phyloP scores from a whole-genome alignment of 1,140 invertebrate species.

The Vanessa atalanta region DNA sequence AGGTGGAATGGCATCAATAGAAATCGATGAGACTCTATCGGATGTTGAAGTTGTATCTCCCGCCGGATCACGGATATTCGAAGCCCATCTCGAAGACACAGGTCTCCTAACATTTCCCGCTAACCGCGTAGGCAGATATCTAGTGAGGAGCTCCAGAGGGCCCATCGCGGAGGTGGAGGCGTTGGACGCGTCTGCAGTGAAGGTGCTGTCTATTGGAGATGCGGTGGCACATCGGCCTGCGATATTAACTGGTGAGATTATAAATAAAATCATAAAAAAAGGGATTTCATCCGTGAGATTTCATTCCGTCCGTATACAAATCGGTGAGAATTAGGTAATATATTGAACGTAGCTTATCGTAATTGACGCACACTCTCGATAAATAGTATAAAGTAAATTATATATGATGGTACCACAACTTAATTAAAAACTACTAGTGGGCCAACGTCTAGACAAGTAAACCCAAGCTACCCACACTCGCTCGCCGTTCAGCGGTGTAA shows the following conservation, averaged over 20 bases:
- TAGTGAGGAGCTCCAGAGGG: conserved; percentile 71
- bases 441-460: too few species aligned
- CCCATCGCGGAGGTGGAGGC: conserved; percentile 86
- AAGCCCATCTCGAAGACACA: conserved; percentile 74
- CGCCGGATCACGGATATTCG: conserved; percentile 77
- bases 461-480: too few species aligned
- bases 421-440: too few species aligned
- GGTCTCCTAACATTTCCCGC: conserved; percentile 81
- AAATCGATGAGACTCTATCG: conserved; percentile 80
- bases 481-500: too few species aligned
- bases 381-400: too few species aligned
- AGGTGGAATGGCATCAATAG: conserved; percentile 81
- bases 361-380: too few species aligned
- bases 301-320: too few species aligned
- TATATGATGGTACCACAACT: too few species aligned
- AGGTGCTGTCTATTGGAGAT: conserved; percentile 88
- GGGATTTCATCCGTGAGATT: too few species aligned
- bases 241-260: conserved; percentile 85
- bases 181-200: conserved; percentile 91
- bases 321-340: background rate
- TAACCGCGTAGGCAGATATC: conserved; percentile 79
- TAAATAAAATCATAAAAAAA: background rate
- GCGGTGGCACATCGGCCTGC: conserved; percentile 92
- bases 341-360: too few species aligned
- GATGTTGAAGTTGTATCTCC: conserved; percentile 82